These are phyloP conservation scores for Drosophila limbata DNA, from an alignment of 2,888 invertebrate genomes.

Conservation along the genomic window DNA sequence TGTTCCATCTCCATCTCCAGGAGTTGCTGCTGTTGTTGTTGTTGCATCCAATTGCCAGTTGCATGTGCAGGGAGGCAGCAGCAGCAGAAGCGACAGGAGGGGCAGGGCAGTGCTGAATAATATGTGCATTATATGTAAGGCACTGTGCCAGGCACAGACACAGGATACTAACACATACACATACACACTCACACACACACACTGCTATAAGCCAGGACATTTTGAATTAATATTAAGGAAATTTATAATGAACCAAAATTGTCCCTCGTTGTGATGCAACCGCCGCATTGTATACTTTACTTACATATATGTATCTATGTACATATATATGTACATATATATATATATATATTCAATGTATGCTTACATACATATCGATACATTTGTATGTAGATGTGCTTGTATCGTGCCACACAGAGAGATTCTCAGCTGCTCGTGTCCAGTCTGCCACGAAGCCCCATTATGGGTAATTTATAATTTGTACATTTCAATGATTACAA, in stretches of 20 bases:
- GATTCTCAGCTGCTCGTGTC: constrained; percentile 29
- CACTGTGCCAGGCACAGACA: constrained; percentile 56
- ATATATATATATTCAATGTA: constrained; percentile 13
- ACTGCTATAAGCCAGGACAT: constrained; percentile 51
- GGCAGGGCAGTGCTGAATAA: constrained; percentile 23
- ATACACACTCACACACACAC: constrained; percentile 17
- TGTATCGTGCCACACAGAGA: constrained; percentile 8
- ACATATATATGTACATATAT: neutral
- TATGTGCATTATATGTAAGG: constrained; percentile 58
- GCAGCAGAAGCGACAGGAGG: neutral
- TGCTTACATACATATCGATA: neutral
- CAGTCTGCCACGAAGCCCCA: constrained; percentile 46
- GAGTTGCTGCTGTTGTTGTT: constrained; percentile 22
- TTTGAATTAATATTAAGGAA: constrained; percentile 79
- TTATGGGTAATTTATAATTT: constrained; percentile 79
- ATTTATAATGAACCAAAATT: constrained; percentile 79
- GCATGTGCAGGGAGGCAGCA: constrained; percentile 19
- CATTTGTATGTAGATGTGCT: constrained; percentile 8
- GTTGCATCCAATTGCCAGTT: constrained; percentile 40
- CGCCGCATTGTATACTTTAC: constrained; percentile 33
- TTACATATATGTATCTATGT: constrained; percentile 4
- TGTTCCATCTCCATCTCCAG: constrained; percentile 35
- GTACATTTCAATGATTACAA: constrained; percentile 77
- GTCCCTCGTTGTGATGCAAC: constrained; percentile 65
- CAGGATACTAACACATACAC: constrained; percentile 18